Evolutionary conservation across 1,140 invertebrate species (phyloP), one percentile per base, ranked within the genome.

Genomic region (Lepidurus arcticus): DNA sequence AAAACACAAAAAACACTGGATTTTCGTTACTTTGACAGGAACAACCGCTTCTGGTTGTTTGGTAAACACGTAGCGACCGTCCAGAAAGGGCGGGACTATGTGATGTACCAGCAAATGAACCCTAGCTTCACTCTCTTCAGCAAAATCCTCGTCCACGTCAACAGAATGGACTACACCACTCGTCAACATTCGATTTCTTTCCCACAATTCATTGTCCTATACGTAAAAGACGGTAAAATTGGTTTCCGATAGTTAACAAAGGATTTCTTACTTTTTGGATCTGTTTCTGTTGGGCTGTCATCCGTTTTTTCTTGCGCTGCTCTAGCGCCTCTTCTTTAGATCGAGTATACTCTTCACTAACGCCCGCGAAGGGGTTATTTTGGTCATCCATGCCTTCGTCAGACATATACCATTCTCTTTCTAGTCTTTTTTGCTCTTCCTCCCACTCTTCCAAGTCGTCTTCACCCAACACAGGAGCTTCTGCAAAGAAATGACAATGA

Each of bases 91-190:
- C 1, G 98, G 98, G 6, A 99, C 94, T 76, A 99, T 97, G 84
- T 99, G 99, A 83, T 99, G 97, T 1, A 99, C 97, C 16, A 99
- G 86, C 8, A 99, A 85, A 88, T 99, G 97, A 1, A 99, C 97
- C 79, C 97, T 85, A 77, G 93, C 93, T 86, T 97, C 95, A 83
- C 88, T 90, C 81, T 93, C 94, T 83, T 99, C 95, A 82, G 95
- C 95, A 83, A 95, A 93, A 84, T 98, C 95, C 81, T 97, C 94
- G 83, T 95, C 96, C 76, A 94, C 90, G 81, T 94, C 93, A 2
- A 96, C 89, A 53, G 92, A 92, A 81, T 92, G 92, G 1, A 98
- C 96, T 11, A 98, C 96, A 76, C 96, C 96, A 78, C 95, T 97
- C 4, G 96, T 96, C 10, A 99, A 88, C 94, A 99, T 97, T 80